Base-by-base conservation (phyloP, 2,888 invertebrate genomes). In the Hetaerina titia region DNA sequence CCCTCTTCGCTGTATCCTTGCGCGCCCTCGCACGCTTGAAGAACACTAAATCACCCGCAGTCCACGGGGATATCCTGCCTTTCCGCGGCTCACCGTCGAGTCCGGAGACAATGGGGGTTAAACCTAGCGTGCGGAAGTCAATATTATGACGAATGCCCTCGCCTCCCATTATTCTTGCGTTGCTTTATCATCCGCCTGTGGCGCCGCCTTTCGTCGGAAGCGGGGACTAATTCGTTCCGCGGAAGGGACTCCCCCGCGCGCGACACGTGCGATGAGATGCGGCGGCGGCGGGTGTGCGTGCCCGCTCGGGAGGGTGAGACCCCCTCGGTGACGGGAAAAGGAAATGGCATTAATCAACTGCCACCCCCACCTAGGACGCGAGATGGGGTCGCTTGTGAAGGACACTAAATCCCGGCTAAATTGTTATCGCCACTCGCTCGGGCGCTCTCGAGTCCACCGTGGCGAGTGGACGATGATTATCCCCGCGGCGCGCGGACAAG, bases 181-280 rank as follows among this genome's bases (percentile, higher is more conserved):
- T 88, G 88, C 88, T 88, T 88, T 88, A 88, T 88, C 88, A 88
- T 57, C 88, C 88, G 88, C 45, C 88, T 22, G 88, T 88, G 88
- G 56, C 88, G 88, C 88, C 88, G 88, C 88, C 88, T 88, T 88
- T 88, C 56, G 56, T 22, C 88, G 88, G 88, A 88, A 88, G 57
- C 45, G 88, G 88, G 88, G 88, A 88, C 88, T 88, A 88, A 88
- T 88, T 88, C 88, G 88, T 88, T 88, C 88, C 88, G 88, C 88
- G 88, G 88, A 88, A 88, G 88, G 56, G 88, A 88, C 56, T 57
- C 88, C 45, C 45, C 45, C 45, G 87, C n/a, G 88, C 88, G 88
- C 19, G 25, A 25, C n/a, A 88, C 88, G 88, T 88, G 88, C 57
- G 88, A 88, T 57, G 88, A 17, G 45, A 88, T 56, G 19, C 56